These are phyloP conservation scores for Casuarius casuarius DNA, from an alignment of 2,113 vertebrate species.

Conservation along the genomic window DNA sequence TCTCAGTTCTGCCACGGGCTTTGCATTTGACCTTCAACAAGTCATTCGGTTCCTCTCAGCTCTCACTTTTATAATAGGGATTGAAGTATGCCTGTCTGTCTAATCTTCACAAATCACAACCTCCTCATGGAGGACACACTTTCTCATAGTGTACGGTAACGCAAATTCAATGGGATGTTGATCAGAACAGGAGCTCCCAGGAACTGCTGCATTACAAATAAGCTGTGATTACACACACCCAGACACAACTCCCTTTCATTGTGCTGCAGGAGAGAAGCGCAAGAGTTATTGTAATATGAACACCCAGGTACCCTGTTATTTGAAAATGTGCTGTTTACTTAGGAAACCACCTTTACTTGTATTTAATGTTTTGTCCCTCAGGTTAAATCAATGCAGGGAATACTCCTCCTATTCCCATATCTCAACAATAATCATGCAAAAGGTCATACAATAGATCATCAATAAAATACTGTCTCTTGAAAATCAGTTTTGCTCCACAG, in stretches of 20 bases:
- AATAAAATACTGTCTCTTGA: constrained; percentile 41
- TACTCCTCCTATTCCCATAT: not conserved
- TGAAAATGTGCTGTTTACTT: constrained; percentile 11
- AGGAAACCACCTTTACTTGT: not conserved
- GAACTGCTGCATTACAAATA: not conserved
- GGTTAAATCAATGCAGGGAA: constrained; percentile 26
- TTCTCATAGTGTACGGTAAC: not conserved
- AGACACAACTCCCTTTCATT: not conserved
- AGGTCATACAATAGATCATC: constrained; percentile 48
- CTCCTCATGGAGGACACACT: not conserved
- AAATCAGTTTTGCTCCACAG: constrained; percentile 25
- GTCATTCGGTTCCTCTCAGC: not conserved
- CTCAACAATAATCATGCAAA: constrained; percentile 27
- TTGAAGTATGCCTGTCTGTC: not conserved
- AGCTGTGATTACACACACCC: not conserved
- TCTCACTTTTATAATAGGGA: not conserved
- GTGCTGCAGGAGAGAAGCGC: not conserved
- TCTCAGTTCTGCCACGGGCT: not conserved
- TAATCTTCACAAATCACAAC: constrained; percentile 9
- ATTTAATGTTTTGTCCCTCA: constrained; percentile 1
- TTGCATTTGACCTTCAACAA: constrained; percentile 42
- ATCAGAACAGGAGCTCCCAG: not conserved
- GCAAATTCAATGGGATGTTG: not conserved
- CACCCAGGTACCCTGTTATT: not conserved
- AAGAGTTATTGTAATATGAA: not conserved